These are phyloP conservation scores for Microcebus murinus DNA, from an alignment of 2,113 vertebrate species.

Conservation along the genomic window DNA sequence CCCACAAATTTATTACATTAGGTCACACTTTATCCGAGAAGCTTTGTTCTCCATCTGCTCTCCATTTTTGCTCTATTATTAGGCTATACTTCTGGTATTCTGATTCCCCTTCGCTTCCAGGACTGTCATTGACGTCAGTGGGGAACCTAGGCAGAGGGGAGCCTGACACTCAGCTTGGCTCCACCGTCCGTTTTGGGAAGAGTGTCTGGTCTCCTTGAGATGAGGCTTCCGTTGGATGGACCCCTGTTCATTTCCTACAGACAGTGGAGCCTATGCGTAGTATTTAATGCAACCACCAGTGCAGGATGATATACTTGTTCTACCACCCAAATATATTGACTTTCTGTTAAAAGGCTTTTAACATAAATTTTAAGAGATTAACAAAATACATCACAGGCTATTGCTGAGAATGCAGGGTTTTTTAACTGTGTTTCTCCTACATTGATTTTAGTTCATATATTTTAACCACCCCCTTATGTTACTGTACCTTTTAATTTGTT, in stretches of 20 bases:
- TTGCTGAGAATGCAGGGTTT: constrained; percentile 68
- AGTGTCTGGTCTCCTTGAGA: constrained; percentile 8
- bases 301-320: constrained; percentile 45
- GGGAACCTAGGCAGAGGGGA: constrained; percentile 12
- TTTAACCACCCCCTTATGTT: constrained; percentile 81
- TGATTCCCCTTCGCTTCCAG: constrained; percentile 52
- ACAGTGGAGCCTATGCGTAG: background rate
- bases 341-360: constrained; percentile 84
- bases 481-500: constrained; percentile 81
- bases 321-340: constrained; percentile 79
- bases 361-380: constrained; percentile 81
- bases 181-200: background rate
- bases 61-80: constrained; percentile 75
- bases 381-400: constrained; percentile 58
- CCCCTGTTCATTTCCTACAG: constrained; percentile 43
- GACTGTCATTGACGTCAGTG: constrained; percentile 16
- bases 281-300: constrained; percentile 34
- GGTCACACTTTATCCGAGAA: constrained; percentile 35
- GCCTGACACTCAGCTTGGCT: background rate
- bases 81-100: constrained; percentile 64
- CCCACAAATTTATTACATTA: constrained; percentile 57
- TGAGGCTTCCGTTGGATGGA: background rate
- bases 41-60: constrained; percentile 47
- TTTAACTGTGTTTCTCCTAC: constrained; percentile 69
- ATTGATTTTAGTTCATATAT: constrained; percentile 80